Conservation (phyloP, 2,113 vertebrate genomes). For the Entomyzon cyanotis region DNA sequence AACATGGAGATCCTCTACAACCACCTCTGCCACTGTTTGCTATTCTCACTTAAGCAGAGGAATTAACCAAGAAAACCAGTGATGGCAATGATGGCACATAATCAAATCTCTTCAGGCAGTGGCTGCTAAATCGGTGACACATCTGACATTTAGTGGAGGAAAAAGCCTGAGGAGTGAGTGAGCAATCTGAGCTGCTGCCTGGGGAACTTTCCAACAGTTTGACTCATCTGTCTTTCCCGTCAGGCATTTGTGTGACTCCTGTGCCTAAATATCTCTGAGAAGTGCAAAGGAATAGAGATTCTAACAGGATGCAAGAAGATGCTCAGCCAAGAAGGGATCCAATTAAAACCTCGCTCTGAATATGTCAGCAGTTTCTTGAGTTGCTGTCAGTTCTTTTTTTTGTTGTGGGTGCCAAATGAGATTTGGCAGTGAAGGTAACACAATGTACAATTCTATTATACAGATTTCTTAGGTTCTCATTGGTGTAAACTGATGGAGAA, state of each 20-base stretch:
- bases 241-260: constrained; percentile 9
- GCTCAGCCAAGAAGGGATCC: not conserved
- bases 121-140: not conserved
- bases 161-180: not conserved
- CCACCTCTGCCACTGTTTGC: not conserved
- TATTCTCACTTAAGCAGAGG: not conserved
- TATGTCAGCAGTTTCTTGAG: constrained; percentile 72
- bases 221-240: constrained; percentile 43
- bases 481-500: not conserved
- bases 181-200: not conserved
- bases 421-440: constrained; percentile 78
- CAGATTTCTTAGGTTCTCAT: not conserved
- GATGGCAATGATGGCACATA: not conserved
- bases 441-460: not conserved
- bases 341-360: constrained; percentile 52
- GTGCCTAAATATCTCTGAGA: not conserved
- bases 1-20: not conserved
- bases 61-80: not conserved
- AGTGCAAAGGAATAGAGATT: not conserved
- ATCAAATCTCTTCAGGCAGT: not conserved
- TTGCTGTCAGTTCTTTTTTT: constrained; percentile 71
- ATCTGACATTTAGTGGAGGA: constrained; percentile 9
- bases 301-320: constrained; percentile 8
- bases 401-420: constrained; percentile 69
- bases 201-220: constrained; percentile 29